Evolutionary conservation across 2,888 invertebrate genomes (phyloP).

Genomic region (Papilio protenor): DNA sequence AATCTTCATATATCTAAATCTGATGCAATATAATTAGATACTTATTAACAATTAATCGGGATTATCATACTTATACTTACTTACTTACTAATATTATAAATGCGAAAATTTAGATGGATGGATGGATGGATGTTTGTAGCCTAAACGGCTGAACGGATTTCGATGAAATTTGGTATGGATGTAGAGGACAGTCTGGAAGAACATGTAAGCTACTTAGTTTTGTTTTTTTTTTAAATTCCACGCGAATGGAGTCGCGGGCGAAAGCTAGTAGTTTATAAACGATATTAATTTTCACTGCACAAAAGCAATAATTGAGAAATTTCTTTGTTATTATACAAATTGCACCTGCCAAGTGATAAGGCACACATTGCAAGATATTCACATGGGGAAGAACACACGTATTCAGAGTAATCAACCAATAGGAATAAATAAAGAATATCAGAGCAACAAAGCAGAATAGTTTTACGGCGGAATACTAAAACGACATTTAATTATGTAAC

Average conservation of each 20-base stretch:
- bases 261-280: not conserved
- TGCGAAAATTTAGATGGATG: too few relatives aligned
- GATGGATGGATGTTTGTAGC: too few relatives aligned
- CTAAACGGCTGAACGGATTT: too few relatives aligned
- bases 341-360: conserved; percentile 27
- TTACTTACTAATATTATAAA: too few relatives aligned
- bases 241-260: too few relatives aligned
- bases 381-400: not conserved
- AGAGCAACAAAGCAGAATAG: not conserved
- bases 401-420: not conserved
- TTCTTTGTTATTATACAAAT: conserved; percentile 5
- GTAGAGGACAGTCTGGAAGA: too few relatives aligned
- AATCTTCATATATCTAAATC: not conserved
- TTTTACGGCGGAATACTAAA: too few relatives aligned
- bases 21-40: not conserved
- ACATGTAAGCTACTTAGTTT: too few relatives aligned
- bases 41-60: not conserved
- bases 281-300: not conserved
- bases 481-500: too few relatives aligned
- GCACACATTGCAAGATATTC: conserved; percentile 19
- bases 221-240: too few relatives aligned
- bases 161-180: too few relatives aligned
- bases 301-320: conserved; percentile 3
- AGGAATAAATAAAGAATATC: not conserved
- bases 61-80: too few relatives aligned